Conservation (phyloP, 2,113 vertebrate genomes). For the Calonectris borealis region DNA sequence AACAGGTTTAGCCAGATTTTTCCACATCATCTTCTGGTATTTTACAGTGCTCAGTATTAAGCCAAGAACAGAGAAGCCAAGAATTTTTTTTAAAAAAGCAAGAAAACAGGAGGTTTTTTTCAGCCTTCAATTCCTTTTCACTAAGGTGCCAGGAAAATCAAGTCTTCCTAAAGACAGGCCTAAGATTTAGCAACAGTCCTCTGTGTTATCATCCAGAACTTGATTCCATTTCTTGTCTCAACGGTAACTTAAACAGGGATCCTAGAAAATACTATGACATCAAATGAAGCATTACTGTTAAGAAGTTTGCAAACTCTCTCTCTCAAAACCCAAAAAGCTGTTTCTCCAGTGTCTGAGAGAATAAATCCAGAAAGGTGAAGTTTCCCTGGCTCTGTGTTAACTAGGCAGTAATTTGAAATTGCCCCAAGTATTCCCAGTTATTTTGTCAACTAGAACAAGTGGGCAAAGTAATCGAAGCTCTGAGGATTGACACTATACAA, state of each 20-base stretch:
- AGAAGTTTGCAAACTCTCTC: neutral
- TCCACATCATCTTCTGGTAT: constrained; percentile 35
- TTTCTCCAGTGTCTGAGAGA: neutral
- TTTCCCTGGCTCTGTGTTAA: neutral
- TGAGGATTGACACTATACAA: neutral
- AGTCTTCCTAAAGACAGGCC: neutral
- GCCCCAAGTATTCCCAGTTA: neutral
- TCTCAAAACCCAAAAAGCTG: neutral
- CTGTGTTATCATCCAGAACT: neutral
- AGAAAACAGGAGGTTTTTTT: neutral
- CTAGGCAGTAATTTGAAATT: neutral
- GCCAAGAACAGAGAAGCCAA: constrained; percentile 9
- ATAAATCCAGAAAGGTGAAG: neutral
- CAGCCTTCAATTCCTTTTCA: neutral
- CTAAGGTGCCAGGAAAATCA: neutral
- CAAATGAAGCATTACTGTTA: neutral
- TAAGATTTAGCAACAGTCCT: neutral
- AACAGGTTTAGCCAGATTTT: constrained; percentile 45
- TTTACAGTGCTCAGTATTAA: neutral
- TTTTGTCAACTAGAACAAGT: neutral
- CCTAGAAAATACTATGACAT: constrained; percentile 9
- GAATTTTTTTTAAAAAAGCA: neutral
- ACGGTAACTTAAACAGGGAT: neutral
- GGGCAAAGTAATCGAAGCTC: neutral
- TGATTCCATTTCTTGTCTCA: neutral